Percentiles rank a stretch among this genome's conserved stretches.
phyloP scores from a whole-genome alignment of 2,113 vertebrate genomes.

The Thomomys bottae region DNA sequence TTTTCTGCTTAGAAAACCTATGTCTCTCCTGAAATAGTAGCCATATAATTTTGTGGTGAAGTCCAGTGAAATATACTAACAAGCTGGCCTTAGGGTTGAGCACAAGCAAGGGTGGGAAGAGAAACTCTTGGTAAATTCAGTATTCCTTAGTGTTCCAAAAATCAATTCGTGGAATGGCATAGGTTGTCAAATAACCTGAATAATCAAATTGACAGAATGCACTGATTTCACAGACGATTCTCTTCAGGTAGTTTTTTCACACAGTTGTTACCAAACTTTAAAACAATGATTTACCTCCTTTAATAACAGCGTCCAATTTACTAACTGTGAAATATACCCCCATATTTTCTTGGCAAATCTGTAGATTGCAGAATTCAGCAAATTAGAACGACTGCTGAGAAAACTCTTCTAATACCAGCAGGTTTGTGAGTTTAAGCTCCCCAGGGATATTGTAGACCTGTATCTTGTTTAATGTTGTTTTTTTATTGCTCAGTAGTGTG shows the following conservation, averaged over 20 bases:
- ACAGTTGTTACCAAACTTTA: neutral
- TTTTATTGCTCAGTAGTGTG: constrained; percentile 33
- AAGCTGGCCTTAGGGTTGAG: neutral
- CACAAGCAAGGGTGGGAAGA: neutral
- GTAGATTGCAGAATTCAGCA: constrained; percentile 60
- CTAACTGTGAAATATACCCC: constrained; percentile 12
- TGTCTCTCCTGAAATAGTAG: neutral
- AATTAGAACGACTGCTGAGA: constrained; percentile 59
- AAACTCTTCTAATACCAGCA: constrained; percentile 37
- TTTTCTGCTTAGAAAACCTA: fast-evolving
- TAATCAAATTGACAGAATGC: neutral
- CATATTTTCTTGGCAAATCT: constrained; percentile 41
- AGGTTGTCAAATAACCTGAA: neutral
- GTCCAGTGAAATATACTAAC: neutral
- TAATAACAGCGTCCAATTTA: neutral
- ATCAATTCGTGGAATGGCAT: neutral
- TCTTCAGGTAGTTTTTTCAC: neutral
- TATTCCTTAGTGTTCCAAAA: neutral
- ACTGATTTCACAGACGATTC: neutral
- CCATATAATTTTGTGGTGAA: too few species aligned
- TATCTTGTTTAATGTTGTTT: constrained; percentile 66
- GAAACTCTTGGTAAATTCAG: neutral
- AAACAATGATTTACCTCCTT: neutral
- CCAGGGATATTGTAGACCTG: neutral
- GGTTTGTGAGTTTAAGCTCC: constrained; percentile 50